Evolutionary conservation across 2,113 vertebrate species (phyloP).

Genomic region (Dipodomys ordii): DNA sequence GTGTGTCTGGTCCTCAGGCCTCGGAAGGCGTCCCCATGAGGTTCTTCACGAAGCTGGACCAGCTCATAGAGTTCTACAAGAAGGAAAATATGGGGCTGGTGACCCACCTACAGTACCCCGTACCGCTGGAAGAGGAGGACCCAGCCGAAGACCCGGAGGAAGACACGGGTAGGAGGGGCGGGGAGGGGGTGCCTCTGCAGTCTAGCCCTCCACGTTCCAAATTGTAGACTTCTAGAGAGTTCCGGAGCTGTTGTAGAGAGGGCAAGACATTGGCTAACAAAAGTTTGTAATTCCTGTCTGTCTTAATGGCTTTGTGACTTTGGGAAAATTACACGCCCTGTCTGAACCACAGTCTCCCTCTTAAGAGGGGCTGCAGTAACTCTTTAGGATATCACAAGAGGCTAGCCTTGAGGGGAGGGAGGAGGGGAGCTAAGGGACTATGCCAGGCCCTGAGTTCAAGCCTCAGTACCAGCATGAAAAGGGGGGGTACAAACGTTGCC

Average conservation of each 20-base stretch:
- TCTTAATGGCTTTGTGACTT: neutral
- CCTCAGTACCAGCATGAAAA: too few relatives aligned
- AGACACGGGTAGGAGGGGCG: conserved; percentile 88
- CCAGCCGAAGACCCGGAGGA: conserved; percentile 90
- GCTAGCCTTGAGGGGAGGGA: too few relatives aligned
- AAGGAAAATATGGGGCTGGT: conserved; percentile 96
- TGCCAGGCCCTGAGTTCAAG: too few relatives aligned
- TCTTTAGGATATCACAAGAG: neutral
- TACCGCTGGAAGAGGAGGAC: conserved; percentile 93
- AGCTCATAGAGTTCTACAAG: conserved; percentile 97
- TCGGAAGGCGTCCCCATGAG: conserved; percentile 96
- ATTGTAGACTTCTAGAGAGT: neutral
- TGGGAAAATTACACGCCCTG: neutral
- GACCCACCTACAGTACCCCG: conserved; percentile 94
- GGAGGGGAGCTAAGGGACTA: too few relatives aligned
- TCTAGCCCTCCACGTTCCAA: neutral
- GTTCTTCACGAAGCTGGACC: conserved; percentile 92
- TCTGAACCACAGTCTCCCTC: neutral
- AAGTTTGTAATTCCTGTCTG: neutral
- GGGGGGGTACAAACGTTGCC: neutral
- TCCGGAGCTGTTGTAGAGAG: fast-evolving
- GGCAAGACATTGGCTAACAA: too few relatives aligned
- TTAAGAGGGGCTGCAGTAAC: neutral
- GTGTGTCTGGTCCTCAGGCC: conserved; percentile 87
- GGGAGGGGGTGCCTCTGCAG: neutral